Percentiles rank a stretch among this genome's conserved stretches.
Evolutionary conservation across 1,140 invertebrate species (phyloP).

Genomic region (Coptotermes formosanus): DNA sequence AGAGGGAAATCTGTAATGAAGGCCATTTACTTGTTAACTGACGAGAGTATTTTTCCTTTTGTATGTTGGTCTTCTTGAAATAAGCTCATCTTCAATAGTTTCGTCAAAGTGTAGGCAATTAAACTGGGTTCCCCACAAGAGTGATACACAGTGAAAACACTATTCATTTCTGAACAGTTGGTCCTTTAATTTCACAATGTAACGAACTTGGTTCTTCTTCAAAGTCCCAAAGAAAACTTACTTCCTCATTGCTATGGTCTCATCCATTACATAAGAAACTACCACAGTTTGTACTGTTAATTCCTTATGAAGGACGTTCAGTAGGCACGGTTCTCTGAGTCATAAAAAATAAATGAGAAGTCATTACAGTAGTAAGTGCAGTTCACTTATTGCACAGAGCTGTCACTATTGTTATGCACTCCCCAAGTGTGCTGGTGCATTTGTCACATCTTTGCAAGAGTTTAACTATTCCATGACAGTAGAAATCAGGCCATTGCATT

Average conservation of each 20-base stretch:
- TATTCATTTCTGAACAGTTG: not conserved
- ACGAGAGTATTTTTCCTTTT: not conserved
- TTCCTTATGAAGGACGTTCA: not conserved
- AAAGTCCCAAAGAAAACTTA: constrained; percentile 3
- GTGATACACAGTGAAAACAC: not conserved
- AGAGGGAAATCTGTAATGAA: constrained; percentile 49
- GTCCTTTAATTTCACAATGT: not conserved
- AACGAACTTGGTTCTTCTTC: not conserved
- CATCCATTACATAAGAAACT: not conserved
- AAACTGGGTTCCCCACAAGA: not conserved
- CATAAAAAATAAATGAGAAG: no score
- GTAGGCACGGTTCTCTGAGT: no score
- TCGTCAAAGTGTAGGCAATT: not conserved
- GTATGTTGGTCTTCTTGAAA: constrained; percentile 1
- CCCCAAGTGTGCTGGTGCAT: no score
- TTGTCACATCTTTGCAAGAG: no score
- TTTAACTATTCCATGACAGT: no score
- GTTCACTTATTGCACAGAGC: no score
- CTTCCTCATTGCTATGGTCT: constrained; percentile 8
- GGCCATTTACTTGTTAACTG: not conserved
- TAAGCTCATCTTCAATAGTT: constrained; percentile 1
- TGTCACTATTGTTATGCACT: no score
- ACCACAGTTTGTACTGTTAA: not conserved
- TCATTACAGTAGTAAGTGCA: no score
- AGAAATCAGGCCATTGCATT: no score